Evolutionary conservation across 2,797 vertebrate genomes (phyloP), one percentile per base, ranked within the genome.

Genomic region (Lagocephalus sceleratus): DNA sequence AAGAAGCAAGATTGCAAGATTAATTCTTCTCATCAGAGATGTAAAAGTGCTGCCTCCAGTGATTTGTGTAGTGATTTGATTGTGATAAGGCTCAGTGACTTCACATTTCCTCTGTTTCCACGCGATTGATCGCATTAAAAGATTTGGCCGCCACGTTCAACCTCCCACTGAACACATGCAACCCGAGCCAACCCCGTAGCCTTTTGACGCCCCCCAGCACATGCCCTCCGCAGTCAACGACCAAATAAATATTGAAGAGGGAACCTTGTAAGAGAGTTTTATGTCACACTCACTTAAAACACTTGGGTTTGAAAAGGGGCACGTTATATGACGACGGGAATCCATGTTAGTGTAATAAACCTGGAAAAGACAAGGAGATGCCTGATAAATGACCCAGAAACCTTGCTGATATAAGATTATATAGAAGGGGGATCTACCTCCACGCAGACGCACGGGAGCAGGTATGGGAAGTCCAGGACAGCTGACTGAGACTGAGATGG

Each of bases 361-460:
- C 95, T 97, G 67, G 20, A 4, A 54, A 59, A 3, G 39, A 9
- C 71, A 11, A 66, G 6, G 55, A 52, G 6, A 72, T 16, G 53
- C 6, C 10, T 9, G 47, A 25, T 40, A n/a, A 42, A 42, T 6
- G 2, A 42, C 19, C 9, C 40, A 3, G 5, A 5, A 42, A 19
- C 16, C 16, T 19, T 6, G n/a, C 7, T 55, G 6, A 69, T 47
- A 52, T 3, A 42, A 42, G 21, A 15, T 15, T 5, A 17, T 3
- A 19, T 5, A 20, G 3, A 5, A 42, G 6, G 21, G 63, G 21
- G 25, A n/a, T 42, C 25, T 73, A 98, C 96, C 94, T 98, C 82
- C 1, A 97, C 80, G 56, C 95, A 98, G 45, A 95, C 54, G 67
- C 96, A 98, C 7, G 94, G 94, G 42, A 97, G 85, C 71, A 95